Conservation (phyloP, 2,797 vertebrate species). For the Cuniculus paca region DNA sequence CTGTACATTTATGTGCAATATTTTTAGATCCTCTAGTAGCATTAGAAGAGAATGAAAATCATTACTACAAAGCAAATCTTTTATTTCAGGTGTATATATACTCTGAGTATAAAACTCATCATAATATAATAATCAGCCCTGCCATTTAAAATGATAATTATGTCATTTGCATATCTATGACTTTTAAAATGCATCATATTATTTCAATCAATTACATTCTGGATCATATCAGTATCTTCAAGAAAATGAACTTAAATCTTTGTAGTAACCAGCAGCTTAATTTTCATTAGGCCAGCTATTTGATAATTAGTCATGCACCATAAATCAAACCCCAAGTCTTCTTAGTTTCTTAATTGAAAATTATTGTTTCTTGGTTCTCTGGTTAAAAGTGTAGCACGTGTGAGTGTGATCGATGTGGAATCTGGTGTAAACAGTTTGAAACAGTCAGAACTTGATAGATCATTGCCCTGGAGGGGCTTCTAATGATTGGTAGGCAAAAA, state of each 20-base stretch:
- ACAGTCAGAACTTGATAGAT: slow-evolving; percentile 98
- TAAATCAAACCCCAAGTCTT: slow-evolving; percentile 98
- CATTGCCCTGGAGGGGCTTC: slow-evolving; percentile 95
- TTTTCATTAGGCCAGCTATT: slow-evolving; percentile 94
- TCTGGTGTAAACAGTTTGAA: slow-evolving; percentile 97
- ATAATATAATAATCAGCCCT: slow-evolving; percentile 79
- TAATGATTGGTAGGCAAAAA: slow-evolving; percentile 86
- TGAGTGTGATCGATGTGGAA: slow-evolving; percentile 97
- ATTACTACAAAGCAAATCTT: slow-evolving; percentile 75
- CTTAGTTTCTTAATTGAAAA: slow-evolving; percentile 98
- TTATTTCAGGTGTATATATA: slow-evolving; percentile 85
- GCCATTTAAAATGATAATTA: slow-evolving; percentile 86
- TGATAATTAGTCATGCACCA: slow-evolving; percentile 97
- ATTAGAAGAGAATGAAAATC: slow-evolving; percentile 59
- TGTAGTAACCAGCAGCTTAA: slow-evolving; percentile 92
- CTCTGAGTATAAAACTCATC: slow-evolving; percentile 81
- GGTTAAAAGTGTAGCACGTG: slow-evolving; percentile 92
- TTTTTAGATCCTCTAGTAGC: slow-evolving; percentile 46
- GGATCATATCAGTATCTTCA: slow-evolving; percentile 87
- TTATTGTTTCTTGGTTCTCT: slow-evolving; percentile 93
- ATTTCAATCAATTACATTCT: slow-evolving; percentile 87
- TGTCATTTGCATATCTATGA: slow-evolving; percentile 82
- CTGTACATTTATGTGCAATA: neutral
- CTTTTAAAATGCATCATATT: slow-evolving; percentile 85
- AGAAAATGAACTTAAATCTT: slow-evolving; percentile 95